Evolutionary conservation across 2,113 vertebrate species (phyloP).

Genomic region (Heloderma charlesbogerti): DNA sequence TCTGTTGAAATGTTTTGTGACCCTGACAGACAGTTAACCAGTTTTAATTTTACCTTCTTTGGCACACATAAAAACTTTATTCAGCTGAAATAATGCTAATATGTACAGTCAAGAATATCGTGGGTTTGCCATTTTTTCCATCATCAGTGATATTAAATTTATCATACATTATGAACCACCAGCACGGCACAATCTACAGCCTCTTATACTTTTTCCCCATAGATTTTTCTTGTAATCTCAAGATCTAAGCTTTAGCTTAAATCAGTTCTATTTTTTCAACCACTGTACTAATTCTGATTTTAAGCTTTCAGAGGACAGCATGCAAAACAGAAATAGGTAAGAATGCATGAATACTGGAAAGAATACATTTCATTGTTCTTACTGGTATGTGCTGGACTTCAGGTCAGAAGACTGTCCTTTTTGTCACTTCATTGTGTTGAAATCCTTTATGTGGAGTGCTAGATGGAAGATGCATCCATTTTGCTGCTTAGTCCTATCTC

Average conservation of each 20-base stretch:
- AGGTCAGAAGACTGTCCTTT: conserved; percentile 35
- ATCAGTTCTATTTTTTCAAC: background rate
- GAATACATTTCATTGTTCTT: conserved; percentile 50
- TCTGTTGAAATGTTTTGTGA: background rate
- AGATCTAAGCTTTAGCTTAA: background rate
- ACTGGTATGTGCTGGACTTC: conserved; percentile 55
- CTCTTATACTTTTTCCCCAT: background rate
- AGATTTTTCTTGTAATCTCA: background rate
- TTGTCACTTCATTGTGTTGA: conserved; percentile 21
- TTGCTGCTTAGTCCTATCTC: conserved; percentile 15
- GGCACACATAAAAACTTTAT: background rate
- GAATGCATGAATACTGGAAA: background rate
- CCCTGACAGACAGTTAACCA: background rate
- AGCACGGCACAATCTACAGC: background rate
- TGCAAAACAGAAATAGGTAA: background rate
- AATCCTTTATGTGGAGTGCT: conserved; percentile 11
- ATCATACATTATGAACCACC: background rate
- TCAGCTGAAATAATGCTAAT: fast-evolving
- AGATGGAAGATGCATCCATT: conserved; percentile 52
- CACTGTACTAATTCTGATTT: background rate
- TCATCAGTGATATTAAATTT: background rate
- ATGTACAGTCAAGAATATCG: conserved; percentile 12
- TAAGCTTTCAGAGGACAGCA: conserved; percentile 18
- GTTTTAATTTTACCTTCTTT: background rate
- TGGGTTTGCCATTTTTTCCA: background rate